Evolutionary conservation across 2,797 vertebrate species (phyloP).

Genomic region (Galago senegalensis): DNA sequence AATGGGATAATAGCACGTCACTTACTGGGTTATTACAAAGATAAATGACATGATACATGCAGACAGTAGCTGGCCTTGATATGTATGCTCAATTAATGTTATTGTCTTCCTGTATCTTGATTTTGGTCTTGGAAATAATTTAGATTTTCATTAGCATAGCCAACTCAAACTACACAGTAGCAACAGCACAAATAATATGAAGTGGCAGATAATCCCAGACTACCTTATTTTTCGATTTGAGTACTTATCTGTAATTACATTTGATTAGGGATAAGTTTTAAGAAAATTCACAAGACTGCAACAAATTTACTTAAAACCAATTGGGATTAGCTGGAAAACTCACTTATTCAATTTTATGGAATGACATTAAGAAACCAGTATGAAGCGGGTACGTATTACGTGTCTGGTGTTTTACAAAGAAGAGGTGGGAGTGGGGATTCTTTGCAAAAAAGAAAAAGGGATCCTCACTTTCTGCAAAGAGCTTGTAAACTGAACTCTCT

Average conservation of each 20-base stretch:
- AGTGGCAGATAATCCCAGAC: slow-evolving; percentile 4
- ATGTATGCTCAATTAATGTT: neutral
- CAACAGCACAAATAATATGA: slow-evolving; percentile 45
- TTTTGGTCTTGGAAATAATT: slow-evolving; percentile 64
- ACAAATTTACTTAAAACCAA: slow-evolving; percentile 43
- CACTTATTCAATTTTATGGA: neutral
- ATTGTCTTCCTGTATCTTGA: neutral
- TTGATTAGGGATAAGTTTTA: slow-evolving; percentile 59
- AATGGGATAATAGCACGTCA: neutral
- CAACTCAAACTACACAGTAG: slow-evolving; percentile 45
- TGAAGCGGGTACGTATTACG: neutral
- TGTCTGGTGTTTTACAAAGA: neutral
- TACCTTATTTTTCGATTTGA: slow-evolving; percentile 52
- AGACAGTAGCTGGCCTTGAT: neutral
- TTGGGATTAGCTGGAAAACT: slow-evolving; percentile 24
- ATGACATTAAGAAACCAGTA: neutral
- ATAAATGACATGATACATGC: neutral
- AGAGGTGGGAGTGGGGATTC: neutral
- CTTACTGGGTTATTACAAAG: neutral
- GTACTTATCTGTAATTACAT: slow-evolving; percentile 56
- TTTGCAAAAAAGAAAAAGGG: neutral
- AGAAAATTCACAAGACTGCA: slow-evolving; percentile 62
- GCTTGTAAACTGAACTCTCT: neutral
- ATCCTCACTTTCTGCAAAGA: neutral
- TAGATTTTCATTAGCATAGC: slow-evolving; percentile 52